Conservation (phyloP, 1,140 invertebrate species). For the Formica selysi region DNA sequence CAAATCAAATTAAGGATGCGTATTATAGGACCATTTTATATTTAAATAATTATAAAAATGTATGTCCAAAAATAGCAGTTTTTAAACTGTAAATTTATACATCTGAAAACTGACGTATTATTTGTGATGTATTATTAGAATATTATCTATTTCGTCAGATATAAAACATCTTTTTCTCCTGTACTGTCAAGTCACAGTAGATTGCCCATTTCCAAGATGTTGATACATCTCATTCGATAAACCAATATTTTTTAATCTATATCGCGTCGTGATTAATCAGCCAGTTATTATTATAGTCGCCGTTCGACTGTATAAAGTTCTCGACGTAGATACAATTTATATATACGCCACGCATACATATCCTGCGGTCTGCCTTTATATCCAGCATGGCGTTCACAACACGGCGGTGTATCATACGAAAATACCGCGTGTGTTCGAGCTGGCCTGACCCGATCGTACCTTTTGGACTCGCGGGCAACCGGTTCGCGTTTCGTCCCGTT, state of each 20-base stretch:
- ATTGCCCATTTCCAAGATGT: not conserved
- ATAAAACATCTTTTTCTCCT: not conserved
- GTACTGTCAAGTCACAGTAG: not conserved
- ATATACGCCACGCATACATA: not conserved
- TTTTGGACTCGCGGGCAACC: conserved; percentile 74
- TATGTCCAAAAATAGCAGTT: not conserved
- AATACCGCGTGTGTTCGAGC: conserved; percentile 66
- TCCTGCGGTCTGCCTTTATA: not conserved
- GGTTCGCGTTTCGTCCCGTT: conserved; percentile 71
- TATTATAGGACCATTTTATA: not conserved
- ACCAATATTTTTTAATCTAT: not conserved
- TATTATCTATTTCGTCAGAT: not conserved
- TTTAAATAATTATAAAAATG: not conserved
- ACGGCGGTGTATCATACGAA: conserved; percentile 48
- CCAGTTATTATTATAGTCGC: not conserved
- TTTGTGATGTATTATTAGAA: not conserved
- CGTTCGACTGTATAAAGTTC: conserved; percentile 1
- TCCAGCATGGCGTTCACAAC: conserved; percentile 47
- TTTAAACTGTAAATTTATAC: not conserved
- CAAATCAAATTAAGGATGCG: not conserved
- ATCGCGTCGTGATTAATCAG: not conserved
- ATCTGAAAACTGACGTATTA: not conserved
- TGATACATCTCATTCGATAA: not conserved
- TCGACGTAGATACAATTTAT: not conserved
- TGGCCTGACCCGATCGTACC: conserved; percentile 69